A percentile compares a stretch with the other conserved stretches of the same genome.
Evolutionary conservation across 1,140 invertebrate genomes (phyloP).

Genomic region (Apis laboriosa): DNA sequence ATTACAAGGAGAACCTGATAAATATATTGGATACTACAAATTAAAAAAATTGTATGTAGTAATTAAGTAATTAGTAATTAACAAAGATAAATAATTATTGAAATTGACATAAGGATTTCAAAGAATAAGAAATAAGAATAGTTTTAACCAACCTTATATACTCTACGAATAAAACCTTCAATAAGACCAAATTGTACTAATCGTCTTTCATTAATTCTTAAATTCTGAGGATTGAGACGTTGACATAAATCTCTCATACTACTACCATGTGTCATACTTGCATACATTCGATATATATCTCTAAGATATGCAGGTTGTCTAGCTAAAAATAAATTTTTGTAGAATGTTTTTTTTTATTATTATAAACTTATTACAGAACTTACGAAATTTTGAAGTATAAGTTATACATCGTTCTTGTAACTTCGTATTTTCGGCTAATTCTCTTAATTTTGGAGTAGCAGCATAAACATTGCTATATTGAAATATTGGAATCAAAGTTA

Average conservation of each 20-base stretch:
- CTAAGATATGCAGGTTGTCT: slow-evolving; percentile 81
- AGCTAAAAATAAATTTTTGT: slow-evolving; percentile 69
- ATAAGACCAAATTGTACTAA: slow-evolving; percentile 95
- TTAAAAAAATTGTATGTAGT: background rate
- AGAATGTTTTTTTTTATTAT: background rate
- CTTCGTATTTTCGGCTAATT: slow-evolving; percentile 85
- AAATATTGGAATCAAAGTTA: slow-evolving; percentile 92
- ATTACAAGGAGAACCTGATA: slow-evolving; percentile 65
- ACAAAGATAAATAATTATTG: slow-evolving; percentile 21
- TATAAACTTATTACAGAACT: slow-evolving; percentile 25
- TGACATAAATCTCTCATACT: slow-evolving; percentile 93
- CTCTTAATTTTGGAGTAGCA: slow-evolving; percentile 90
- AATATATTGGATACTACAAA: slow-evolving; percentile 80
- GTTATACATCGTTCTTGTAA: slow-evolving; percentile 89
- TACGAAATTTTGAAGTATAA: slow-evolving; percentile 86
- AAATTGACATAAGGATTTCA: background rate
- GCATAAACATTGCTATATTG: slow-evolving; percentile 97
- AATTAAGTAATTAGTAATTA: background rate
- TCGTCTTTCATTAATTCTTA: slow-evolving; percentile 90
- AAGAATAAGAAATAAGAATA: background rate
- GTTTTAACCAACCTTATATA: slow-evolving; percentile 85
- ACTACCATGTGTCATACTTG: slow-evolving; percentile 91
- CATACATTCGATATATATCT: slow-evolving; percentile 91
- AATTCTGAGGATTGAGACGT: slow-evolving; percentile 87
- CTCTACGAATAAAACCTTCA: slow-evolving; percentile 90